Evolutionary conservation across 1,140 invertebrate genomes (phyloP), one percentile per base, ranked within the genome.

Genomic region (Papilio glaucus): DNA sequence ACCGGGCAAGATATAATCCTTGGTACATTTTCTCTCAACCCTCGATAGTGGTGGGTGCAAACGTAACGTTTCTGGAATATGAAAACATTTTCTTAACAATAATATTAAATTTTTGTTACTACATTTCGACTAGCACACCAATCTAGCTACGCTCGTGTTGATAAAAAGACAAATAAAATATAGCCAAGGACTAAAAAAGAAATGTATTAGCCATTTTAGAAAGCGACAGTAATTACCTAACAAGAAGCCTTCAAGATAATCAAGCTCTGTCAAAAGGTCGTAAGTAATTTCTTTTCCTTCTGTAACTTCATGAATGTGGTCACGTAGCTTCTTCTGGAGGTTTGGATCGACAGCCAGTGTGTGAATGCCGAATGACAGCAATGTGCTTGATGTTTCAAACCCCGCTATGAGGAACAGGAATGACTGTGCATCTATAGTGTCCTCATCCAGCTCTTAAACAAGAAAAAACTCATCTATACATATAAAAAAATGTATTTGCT

Each of bases 341-440:
- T 96, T 94, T 0, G 94, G 94, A 77, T 95, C 86, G 12, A 93
- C 85, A 0, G 96, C 95, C 71, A 97, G 83, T 15, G 93, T 89
- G 76, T 95, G 95, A 0, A 94, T 83, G 3, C 93, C 91, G 74
- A 95, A 95, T 0, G 94, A 92, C 26, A 93, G 77, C 2, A 95
- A 84, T 1, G 94, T 91, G 72, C 94, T 94, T 0, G 93, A 91
- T 0, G 94, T 94, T 65, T 92, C 91, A 61, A 93, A 92, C 0
- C 94, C 94, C 12, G 94, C 94, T 68, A 94, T 79, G 0, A 94
- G 82, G 77, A 93, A 94, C 8, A 93, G 77, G 15, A 93, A 71
- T 0, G 86, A 85, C 73, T 93, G 92, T 0, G 89, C 92, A 62
- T 92, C 87, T 41, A 93, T 89, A 0, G 91, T 89, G 57, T 90